These are phyloP conservation scores for Meiosimyza decipiens DNA, from an alignment of 2,888 invertebrate genomes.

Conservation along the genomic window DNA sequence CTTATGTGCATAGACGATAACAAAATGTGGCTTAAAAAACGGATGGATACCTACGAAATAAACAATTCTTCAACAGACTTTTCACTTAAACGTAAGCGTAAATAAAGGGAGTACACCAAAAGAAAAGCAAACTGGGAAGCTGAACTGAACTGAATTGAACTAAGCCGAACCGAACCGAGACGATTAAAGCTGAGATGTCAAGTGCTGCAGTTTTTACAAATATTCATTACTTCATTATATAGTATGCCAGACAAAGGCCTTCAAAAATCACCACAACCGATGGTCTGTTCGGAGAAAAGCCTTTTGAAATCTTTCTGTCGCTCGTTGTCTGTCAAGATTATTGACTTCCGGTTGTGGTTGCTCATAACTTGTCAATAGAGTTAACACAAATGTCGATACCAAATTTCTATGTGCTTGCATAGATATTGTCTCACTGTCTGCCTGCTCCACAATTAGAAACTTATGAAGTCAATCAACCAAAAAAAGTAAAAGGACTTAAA, in stretches of 20 bases:
- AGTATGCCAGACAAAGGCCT: too few relatives aligned
- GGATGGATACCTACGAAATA: too few relatives aligned
- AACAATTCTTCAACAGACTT: slow-evolving; percentile 11
- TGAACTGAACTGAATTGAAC: not conserved
- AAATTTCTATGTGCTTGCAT: not conserved
- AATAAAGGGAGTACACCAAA: not conserved
- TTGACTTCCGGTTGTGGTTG: slow-evolving; percentile 16
- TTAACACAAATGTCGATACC: not conserved
- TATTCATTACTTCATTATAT: not conserved
- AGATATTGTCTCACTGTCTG: too few relatives aligned
- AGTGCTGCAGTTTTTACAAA: not conserved
- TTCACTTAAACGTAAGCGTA: not conserved
- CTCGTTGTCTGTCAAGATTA: not conserved
- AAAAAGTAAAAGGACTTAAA: too few relatives aligned
- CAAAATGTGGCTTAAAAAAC: slow-evolving; percentile 20
- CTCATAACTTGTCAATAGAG: not conserved
- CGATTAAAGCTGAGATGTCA: not conserved
- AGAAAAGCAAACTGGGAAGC: not conserved
- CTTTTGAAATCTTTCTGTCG: too few relatives aligned
- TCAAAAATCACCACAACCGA: too few relatives aligned
- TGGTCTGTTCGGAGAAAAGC: not conserved
- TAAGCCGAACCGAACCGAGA: not conserved
- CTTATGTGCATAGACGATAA: slow-evolving; percentile 15
- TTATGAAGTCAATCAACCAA: too few relatives aligned
- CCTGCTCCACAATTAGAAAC: too few relatives aligned